A percentile compares a stretch with the other conserved stretches of the same genome.
phyloP scores from a whole-genome alignment of 2,888 invertebrate genomes.

The Epistrophella euchroma region DNA sequence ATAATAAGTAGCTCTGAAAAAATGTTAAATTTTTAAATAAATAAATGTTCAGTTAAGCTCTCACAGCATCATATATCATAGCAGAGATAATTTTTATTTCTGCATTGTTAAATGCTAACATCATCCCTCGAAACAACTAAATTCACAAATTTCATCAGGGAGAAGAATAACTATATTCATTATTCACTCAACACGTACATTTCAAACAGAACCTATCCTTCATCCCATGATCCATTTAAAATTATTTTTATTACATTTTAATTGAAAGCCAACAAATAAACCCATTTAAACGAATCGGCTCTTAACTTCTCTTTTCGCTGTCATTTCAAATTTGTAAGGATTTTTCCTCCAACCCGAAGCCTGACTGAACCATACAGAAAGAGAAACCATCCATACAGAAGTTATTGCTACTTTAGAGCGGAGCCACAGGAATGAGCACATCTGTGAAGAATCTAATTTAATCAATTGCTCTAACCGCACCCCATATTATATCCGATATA shows the following conservation, averaged over 20 bases:
- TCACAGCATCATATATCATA: background rate
- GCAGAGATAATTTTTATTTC: background rate
- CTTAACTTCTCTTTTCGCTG: background rate
- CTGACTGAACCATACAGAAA: background rate
- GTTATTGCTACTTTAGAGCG: constrained; percentile 28
- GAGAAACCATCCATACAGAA: constrained; percentile 41
- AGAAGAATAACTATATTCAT: background rate
- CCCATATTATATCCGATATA: constrained; percentile 21
- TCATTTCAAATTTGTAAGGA: constrained; percentile 47
- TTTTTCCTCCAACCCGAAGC: background rate
- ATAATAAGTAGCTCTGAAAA: too few relatives aligned
- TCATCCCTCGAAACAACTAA: background rate
- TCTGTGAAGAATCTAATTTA: constrained; percentile 75
- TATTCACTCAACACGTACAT: background rate
- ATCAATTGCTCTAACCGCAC: constrained; percentile 75
- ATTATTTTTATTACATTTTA: constrained; percentile 70
- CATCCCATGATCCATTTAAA: constrained; percentile 53
- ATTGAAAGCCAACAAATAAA: constrained; percentile 74
- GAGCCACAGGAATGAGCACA: constrained; percentile 60
- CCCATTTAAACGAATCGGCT: constrained; percentile 56
- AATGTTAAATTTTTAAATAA: too few relatives aligned
- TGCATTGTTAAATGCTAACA: background rate
- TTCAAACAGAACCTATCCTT: constrained; percentile 10
- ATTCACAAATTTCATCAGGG: background rate
- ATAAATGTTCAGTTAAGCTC: background rate